These are phyloP conservation scores for Etheostoma spectabile DNA, from an alignment of 2,113 vertebrate genomes.

Conservation along the genomic window DNA sequence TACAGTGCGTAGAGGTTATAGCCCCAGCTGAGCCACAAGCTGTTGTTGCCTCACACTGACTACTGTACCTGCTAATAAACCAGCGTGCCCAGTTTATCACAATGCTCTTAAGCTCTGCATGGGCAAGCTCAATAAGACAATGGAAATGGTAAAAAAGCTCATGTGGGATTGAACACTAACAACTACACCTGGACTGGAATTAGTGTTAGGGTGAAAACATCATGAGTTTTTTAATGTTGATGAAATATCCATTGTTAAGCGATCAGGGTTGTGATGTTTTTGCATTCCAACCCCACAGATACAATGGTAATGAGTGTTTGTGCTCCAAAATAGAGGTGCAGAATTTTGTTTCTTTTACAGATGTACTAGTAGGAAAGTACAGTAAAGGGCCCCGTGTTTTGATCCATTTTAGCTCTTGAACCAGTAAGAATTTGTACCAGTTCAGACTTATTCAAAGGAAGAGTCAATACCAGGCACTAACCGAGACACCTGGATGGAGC, in stretches of 20 bases:
- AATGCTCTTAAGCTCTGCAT: slow-evolving; percentile 29
- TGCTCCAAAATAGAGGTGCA: slow-evolving; percentile 6
- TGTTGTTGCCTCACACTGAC: slow-evolving; percentile 71
- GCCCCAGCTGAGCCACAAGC: slow-evolving; percentile 82
- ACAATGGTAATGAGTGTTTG: slow-evolving; percentile 11
- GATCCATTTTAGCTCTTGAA: slow-evolving; percentile 9
- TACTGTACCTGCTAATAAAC: slow-evolving; percentile 64
- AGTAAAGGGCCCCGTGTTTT: neutral
- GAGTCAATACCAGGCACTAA: neutral
- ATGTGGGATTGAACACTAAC: slow-evolving; percentile 5
- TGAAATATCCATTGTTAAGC: neutral
- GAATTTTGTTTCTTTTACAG: neutral
- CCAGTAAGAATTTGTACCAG: neutral
- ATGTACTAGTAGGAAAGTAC: neutral
- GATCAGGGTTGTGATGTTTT: neutral
- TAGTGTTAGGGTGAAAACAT: slow-evolving; percentile 25
- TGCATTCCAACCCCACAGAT: slow-evolving; percentile 27
- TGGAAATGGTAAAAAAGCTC: neutral
- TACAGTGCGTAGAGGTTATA: slow-evolving; percentile 72
- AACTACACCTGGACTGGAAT: neutral
- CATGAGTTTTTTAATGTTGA: slow-evolving; percentile 20
- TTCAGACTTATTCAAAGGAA: neutral
- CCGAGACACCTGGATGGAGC: neutral
- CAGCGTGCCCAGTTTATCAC: slow-evolving; percentile 61
- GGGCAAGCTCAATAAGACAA: slow-evolving; percentile 27